A percentile compares a stretch with the other conserved stretches of the same genome.
Evolutionary conservation across 2,797 vertebrate genomes (phyloP).

Genomic region (Discoglossus pictus): DNA sequence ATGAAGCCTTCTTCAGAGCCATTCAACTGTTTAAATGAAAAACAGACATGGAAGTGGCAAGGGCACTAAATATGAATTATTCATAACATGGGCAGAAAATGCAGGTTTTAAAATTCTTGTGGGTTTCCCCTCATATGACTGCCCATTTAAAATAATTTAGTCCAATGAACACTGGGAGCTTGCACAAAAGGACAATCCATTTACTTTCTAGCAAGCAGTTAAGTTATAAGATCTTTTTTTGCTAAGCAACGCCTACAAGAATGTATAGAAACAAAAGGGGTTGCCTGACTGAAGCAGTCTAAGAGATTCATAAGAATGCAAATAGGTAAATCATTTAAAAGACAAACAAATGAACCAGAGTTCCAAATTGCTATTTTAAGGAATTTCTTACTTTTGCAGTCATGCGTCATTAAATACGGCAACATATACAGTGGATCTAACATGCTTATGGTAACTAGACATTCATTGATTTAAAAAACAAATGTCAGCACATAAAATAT

Average conservation of each 20-base stretch:
- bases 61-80: conserved; percentile 28
- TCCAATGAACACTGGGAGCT: conserved; percentile 2
- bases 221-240: conserved; percentile 9
- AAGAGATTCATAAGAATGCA: conserved; percentile 12
- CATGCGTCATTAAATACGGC: background rate
- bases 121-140: conserved; percentile 14
- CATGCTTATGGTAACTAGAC: background rate
- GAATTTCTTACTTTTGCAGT: background rate
- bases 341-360: conserved; percentile 15
- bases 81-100: conserved; percentile 18
- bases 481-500: no score
- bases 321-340: conserved; percentile 12
- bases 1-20: conserved; percentile 16
- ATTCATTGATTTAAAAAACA: no score
- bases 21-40: conserved; percentile 30
- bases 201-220: conserved; percentile 4
- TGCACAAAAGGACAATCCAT: conserved; percentile 22
- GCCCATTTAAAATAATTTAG: conserved; percentile 29
- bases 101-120: conserved; percentile 34
- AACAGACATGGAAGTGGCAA: conserved; percentile 36
- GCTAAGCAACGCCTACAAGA: conserved; percentile 22
- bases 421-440: background rate
- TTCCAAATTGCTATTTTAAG: conserved; percentile 14
- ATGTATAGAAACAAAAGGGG: conserved; percentile 16
- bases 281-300: conserved; percentile 3